Conservation (phyloP, 2,797 vertebrate genomes). For the Crotalus adamanteus region DNA sequence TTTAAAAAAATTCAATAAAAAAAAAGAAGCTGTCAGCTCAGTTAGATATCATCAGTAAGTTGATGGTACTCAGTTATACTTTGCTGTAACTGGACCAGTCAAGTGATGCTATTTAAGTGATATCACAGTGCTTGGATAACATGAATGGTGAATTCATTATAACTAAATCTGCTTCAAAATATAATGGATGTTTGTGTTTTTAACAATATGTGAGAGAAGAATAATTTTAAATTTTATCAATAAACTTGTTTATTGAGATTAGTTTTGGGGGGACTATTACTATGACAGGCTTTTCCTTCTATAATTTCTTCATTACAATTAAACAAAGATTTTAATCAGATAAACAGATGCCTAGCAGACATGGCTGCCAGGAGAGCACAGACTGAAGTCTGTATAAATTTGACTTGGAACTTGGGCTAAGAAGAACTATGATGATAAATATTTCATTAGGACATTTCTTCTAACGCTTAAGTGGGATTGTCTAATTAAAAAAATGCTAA, state of each 20-base stretch:
- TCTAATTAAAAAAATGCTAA: constrained; percentile 73
- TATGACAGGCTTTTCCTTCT: not conserved
- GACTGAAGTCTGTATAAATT: constrained; percentile 43
- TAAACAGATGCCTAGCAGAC: constrained; percentile 14
- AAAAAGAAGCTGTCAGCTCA: not conserved
- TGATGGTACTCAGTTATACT: not conserved
- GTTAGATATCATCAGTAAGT: not conserved
- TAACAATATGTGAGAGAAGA: not conserved
- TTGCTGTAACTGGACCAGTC: not conserved
- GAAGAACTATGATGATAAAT: constrained; percentile 56
- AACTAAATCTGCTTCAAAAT: not conserved
- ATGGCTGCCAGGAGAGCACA: constrained; percentile 11
- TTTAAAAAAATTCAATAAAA: too few species aligned
- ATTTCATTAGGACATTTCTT: constrained; percentile 68
- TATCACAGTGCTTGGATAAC: not conserved
- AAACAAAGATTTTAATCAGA: not conserved
- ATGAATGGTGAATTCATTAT: not conserved
- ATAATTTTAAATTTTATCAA: not conserved
- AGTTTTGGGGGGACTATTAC: not conserved
- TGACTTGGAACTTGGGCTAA: constrained; percentile 51
- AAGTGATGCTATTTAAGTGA: not conserved
- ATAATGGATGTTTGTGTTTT: not conserved
- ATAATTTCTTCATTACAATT: not conserved
- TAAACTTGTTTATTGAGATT: not conserved
- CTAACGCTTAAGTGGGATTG: constrained; percentile 64